Evolutionary conservation across 2,113 vertebrate species (phyloP).

Genomic region (Tupaia chinensis): DNA sequence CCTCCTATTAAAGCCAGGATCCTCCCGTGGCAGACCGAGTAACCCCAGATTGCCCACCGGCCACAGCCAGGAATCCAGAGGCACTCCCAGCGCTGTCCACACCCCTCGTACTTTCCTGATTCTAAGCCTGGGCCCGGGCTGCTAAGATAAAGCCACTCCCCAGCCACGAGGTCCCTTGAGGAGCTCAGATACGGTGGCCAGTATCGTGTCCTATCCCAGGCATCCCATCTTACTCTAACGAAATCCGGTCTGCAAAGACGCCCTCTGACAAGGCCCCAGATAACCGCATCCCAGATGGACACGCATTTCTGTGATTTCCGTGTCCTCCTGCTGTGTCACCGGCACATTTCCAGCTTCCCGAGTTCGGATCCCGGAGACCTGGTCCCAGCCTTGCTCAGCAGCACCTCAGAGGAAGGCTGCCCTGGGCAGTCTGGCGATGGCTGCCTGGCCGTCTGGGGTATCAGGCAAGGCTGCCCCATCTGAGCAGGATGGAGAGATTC

Average conservation of each 20-base stretch:
- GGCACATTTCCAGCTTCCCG: background rate
- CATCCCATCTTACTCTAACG: background rate
- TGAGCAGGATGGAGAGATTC: too few species aligned
- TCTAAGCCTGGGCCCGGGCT: slow-evolving; percentile 1
- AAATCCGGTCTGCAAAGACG: background rate
- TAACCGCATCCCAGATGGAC: background rate
- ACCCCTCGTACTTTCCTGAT: slow-evolving; percentile 38
- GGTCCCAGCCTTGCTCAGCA: background rate
- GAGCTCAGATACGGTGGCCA: background rate
- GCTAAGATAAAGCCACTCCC: background rate
- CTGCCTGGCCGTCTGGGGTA: background rate
- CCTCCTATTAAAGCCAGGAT: background rate
- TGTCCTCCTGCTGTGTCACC: background rate
- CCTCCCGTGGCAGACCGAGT: background rate
- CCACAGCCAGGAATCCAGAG: slow-evolving; percentile 45
- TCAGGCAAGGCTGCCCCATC: accelerated
- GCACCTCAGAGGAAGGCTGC: background rate
- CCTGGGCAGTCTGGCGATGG: background rate
- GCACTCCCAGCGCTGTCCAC: slow-evolving; percentile 8
- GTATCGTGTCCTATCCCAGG: background rate
- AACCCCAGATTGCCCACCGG: background rate
- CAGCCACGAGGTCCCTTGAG: background rate
- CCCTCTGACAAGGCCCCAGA: background rate
- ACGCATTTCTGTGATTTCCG: background rate
- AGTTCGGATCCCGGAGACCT: background rate